Conservation (phyloP, 2,888 invertebrate species). For the Ashinkailepas kermadecensis region DNA sequence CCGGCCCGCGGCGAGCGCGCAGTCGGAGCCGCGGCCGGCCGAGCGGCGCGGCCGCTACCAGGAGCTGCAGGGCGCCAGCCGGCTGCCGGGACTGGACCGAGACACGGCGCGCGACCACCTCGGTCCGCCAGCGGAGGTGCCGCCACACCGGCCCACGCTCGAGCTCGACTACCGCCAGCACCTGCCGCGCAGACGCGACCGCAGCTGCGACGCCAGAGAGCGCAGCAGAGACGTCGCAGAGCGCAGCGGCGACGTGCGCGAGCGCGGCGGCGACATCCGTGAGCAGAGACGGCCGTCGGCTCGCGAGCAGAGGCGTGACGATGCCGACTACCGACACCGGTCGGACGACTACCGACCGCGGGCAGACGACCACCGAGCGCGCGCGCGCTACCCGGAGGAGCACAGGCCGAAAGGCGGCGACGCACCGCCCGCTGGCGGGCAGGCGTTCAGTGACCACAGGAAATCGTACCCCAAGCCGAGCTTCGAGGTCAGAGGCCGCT, state of each 20-base stretch:
- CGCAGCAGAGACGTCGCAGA: neutral
- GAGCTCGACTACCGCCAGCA: slow-evolving; percentile 7
- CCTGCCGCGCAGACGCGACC: neutral
- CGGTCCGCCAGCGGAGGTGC: neutral
- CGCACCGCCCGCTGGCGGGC: neutral
- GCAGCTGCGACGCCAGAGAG: slow-evolving; percentile 7
- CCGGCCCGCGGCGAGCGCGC: neutral
- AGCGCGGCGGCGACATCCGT: neutral
- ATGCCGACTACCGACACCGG: neutral
- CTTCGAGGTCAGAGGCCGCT: neutral
- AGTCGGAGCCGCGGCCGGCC: neutral
- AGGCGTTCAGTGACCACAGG: neutral
- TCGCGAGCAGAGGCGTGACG: neutral
- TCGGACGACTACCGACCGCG: neutral
- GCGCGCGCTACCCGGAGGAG: neutral
- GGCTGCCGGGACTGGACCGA: slow-evolving; percentile 5
- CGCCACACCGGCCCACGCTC: neutral
- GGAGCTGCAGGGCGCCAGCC: slow-evolving; percentile 11
- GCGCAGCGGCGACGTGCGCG: no score
- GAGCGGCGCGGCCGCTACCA: slow-evolving; percentile 17
- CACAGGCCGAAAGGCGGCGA: neutral
- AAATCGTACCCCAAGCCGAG: neutral
- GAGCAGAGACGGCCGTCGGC: neutral
- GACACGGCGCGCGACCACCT: slow-evolving; percentile 1
- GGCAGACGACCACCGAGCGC: neutral